A percentile compares a stretch with the other conserved stretches of the same genome.
Evolutionary conservation across 2,888 invertebrate genomes (phyloP).

Genomic region (Idaea dimidiata): DNA sequence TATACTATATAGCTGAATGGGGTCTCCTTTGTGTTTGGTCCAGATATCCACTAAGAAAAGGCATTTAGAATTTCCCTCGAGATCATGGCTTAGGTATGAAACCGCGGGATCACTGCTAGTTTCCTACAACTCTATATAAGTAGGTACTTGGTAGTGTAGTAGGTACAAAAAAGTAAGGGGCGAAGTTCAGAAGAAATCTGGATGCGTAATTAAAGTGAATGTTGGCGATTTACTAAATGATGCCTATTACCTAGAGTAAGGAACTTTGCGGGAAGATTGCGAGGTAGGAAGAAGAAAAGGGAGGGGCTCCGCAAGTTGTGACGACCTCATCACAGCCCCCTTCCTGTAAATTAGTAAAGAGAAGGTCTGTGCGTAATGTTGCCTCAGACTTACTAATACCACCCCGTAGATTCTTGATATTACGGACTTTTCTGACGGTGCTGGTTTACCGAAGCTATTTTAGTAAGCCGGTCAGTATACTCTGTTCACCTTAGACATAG

Average conservation of each 20-base stretch:
- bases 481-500: no score
- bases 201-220: conserved; percentile 60
- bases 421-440: background rate
- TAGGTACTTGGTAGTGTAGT: background rate
- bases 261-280: conserved; percentile 8
- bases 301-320: conserved; percentile 45
- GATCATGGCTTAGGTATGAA: no score
- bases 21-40: no score
- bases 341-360: conserved; percentile 46
- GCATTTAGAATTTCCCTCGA: no score
- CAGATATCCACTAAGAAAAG: no score
- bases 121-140: no score
- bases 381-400: conserved; percentile 25
- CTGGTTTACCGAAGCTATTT: no score
- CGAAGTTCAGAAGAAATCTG: conserved; percentile 47
- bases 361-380: conserved; percentile 46
- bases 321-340: conserved; percentile 51
- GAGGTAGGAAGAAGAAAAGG: conserved; percentile 18
- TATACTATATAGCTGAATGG: no score
- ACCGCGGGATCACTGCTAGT: no score
- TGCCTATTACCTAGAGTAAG: conserved; percentile 47
- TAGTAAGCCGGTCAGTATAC: no score
- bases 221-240: conserved; percentile 57
- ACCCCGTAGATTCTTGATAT: conserved; percentile 23
- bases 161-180: conserved; percentile 27